These are phyloP conservation scores for Myathropa florea DNA, from an alignment of 2,888 invertebrate genomes.

Conservation along the genomic window DNA sequence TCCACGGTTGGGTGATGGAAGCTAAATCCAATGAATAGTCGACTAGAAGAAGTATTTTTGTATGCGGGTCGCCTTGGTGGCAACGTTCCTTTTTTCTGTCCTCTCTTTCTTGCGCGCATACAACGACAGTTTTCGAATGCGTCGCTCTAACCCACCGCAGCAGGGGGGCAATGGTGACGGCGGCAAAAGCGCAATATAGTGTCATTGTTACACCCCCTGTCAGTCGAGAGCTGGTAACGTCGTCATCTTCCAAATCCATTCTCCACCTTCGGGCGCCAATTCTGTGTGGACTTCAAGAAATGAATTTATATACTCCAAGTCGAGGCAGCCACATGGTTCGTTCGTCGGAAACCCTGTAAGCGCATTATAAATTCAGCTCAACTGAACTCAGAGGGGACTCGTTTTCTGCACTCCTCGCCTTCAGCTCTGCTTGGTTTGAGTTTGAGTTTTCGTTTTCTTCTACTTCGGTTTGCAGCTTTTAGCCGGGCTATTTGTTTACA, in stretches of 20 bases:
- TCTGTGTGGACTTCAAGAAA: slow-evolving; percentile 33
- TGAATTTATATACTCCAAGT: slow-evolving; percentile 40
- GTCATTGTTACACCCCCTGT: slow-evolving; percentile 55
- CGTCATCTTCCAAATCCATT: slow-evolving; percentile 43
- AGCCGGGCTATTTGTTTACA: slow-evolving; percentile 33
- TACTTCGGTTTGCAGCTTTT: slow-evolving; percentile 27
- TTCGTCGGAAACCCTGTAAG: slow-evolving; percentile 32
- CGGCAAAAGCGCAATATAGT: slow-evolving; percentile 10
- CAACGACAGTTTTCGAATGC: slow-evolving; percentile 10
- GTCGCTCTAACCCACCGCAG: slow-evolving; percentile 47
- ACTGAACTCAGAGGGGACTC: slow-evolving; percentile 46
- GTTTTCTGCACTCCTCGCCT: neutral
- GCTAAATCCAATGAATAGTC: neutral
- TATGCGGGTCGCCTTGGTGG: neutral
- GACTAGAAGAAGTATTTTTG: neutral
- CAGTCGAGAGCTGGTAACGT: slow-evolving; percentile 15
- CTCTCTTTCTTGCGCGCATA: neutral
- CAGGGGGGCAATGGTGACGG: neutral
- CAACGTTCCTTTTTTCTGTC: slow-evolving; percentile 8
- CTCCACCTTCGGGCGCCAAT: slow-evolving; percentile 49
- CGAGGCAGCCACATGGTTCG: slow-evolving; percentile 29
- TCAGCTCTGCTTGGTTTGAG: neutral
- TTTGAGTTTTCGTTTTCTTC: slow-evolving; percentile 1
- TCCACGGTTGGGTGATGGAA: neutral
- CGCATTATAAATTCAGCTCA: slow-evolving; percentile 63